Percentiles rank a stretch among this genome's conserved stretches.
phyloP scores from a whole-genome alignment of 2,888 invertebrate species.

The Catocala fraxini region DNA sequence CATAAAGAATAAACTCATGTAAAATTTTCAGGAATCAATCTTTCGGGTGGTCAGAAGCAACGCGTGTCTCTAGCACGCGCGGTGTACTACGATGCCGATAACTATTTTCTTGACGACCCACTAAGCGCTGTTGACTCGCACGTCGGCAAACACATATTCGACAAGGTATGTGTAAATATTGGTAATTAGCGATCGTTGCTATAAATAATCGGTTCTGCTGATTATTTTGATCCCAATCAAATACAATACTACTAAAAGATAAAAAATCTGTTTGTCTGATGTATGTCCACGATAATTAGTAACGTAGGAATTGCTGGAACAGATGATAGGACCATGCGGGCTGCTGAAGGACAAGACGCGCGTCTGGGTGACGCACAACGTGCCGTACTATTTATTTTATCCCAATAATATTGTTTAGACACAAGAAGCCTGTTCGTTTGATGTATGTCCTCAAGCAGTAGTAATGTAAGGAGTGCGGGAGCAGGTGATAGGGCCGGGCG shows the following conservation, averaged over 20 bases:
- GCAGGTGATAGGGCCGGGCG: conserved; percentile 86
- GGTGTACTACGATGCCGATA: conserved; percentile 94
- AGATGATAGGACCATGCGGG: conserved; percentile 88
- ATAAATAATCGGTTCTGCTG: too few relatives aligned
- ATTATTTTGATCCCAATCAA: too few relatives aligned
- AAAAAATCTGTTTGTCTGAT: too few relatives aligned
- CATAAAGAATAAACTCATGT: not conserved
- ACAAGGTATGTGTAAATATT: conserved; percentile 88
- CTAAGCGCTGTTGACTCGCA: conserved; percentile 98
- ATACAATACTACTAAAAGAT: too few relatives aligned
- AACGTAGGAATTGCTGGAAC: not conserved
- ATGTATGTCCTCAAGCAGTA: too few relatives aligned
- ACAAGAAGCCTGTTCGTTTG: too few relatives aligned
- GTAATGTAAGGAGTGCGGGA: not conserved
- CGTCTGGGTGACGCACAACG: conserved; percentile 97
- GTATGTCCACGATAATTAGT: too few relatives aligned
- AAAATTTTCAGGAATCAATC: conserved; percentile 88
- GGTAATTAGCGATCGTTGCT: too few relatives aligned
- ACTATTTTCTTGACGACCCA: conserved; percentile 98
- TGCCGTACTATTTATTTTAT: not conserved
- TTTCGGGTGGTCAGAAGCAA: conserved; percentile 97
- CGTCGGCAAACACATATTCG: conserved; percentile 98
- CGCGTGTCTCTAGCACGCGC: conserved; percentile 96
- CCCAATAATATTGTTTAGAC: too few relatives aligned
- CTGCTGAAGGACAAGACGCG: conserved; percentile 93